Evolutionary conservation across 2,888 invertebrate species (phyloP).

Genomic region (Pristionchus exspectatus): DNA sequence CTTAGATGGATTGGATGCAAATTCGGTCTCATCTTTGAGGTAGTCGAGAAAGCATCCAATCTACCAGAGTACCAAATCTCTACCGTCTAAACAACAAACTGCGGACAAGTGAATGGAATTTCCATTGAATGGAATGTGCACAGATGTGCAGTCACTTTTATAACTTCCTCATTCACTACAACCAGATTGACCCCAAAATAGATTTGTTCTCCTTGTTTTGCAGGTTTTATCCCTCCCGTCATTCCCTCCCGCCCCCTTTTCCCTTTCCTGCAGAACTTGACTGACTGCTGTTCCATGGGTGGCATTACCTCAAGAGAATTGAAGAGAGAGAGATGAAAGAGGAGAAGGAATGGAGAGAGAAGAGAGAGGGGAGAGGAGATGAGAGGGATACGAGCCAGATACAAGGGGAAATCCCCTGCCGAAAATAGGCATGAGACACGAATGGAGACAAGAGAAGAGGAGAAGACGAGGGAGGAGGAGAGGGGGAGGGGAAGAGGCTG

Average conservation of each 20-base stretch:
- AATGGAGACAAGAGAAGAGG: not conserved
- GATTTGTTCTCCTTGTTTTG: not conserved
- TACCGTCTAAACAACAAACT: not conserved
- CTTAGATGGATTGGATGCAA: slow-evolving; percentile 25
- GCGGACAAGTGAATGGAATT: not conserved
- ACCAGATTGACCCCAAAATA: not conserved
- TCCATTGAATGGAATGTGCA: not conserved
- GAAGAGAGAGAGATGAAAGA: not conserved
- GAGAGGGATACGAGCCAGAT: not conserved
- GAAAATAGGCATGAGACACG: slow-evolving; percentile 4
- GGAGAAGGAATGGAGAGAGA: not conserved
- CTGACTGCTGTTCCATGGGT: slow-evolving; percentile 1
- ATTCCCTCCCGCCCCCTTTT: not conserved
- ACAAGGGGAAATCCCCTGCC: not conserved
- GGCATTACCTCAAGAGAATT: slow-evolving; percentile 8
- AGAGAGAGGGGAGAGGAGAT: slow-evolving; percentile 1
- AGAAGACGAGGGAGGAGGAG: not conserved
- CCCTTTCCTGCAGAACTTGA: slow-evolving; percentile 1
- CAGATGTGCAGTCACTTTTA: not conserved
- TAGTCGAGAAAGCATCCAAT: not conserved
- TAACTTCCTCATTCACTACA: not conserved
- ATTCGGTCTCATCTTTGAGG: not conserved
- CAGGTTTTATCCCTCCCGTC: not conserved
- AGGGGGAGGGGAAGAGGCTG: not conserved
- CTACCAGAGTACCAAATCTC: not conserved